Evolutionary conservation across 2,888 invertebrate genomes (phyloP).

Genomic region (Melieria omissa): DNA sequence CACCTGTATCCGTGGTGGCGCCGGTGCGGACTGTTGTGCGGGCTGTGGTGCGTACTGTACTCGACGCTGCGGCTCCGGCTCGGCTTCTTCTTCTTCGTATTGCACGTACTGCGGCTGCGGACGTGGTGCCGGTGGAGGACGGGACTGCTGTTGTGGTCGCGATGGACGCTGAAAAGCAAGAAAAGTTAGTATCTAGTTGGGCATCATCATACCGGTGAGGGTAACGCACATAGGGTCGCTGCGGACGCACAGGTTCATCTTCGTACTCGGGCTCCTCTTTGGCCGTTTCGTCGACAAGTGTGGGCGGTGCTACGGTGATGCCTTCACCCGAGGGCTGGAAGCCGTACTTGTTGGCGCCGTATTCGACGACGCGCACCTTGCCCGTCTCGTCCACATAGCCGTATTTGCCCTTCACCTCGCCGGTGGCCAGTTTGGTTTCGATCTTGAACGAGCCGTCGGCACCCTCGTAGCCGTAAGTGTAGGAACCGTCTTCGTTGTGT

Average conservation of each 20-base stretch:
- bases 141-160: conserved; percentile 55
- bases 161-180: conserved; percentile 47
- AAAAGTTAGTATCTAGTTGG: background rate
- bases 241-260: conserved; percentile 59
- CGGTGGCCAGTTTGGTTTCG: conserved; percentile 83
- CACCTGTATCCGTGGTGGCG: conserved; percentile 61
- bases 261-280: conserved; percentile 67
- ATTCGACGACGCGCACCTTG: conserved; percentile 85
- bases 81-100: conserved; percentile 60
- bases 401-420: conserved; percentile 90
- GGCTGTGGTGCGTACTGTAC: conserved; percentile 57
- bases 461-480: conserved; percentile 90
- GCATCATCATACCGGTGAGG: background rate
- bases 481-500: conserved; percentile 90
- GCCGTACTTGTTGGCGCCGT: conserved; percentile 88
- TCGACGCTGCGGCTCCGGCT: conserved; percentile 57
- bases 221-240: conserved; percentile 60
- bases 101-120: conserved; percentile 60
- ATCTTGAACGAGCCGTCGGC: conserved; percentile 91
- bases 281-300: conserved; percentile 70
- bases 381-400: conserved; percentile 87
- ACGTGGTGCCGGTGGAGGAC: conserved; percentile 47
- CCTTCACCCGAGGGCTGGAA: conserved; percentile 90
- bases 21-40: conserved; percentile 47
- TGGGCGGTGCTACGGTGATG: conserved; percentile 78